Base-by-base conservation (phyloP, 2,888 invertebrate genomes). In the Mechanitis mazaeus region DNA sequence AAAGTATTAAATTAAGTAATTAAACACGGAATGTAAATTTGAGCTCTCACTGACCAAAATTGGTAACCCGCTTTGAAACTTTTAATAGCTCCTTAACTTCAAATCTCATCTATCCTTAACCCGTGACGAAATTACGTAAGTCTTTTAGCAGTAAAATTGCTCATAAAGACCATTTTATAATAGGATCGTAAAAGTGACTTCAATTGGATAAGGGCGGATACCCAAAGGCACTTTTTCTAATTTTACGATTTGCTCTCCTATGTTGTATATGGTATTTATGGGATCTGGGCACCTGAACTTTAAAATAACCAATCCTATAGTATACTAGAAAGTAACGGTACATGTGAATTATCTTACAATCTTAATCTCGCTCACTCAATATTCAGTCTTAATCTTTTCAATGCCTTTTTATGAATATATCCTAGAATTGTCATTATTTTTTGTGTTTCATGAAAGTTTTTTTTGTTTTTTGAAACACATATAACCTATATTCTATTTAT, bases 131-230 rank as follows among this genome's bases (percentile, higher is more conserved):
- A 88, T 89, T 88, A 88, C 88, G 81, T 86, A 85, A 88, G 89
- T 87, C 87, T 83, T 86, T 84, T 81, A 78, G 85, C 87, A 88
- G 88, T 90, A 88, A 90, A 89, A 89, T 77, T 70, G 75, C 75
- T 75, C 83, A 83, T 89, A 89, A 90, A 87, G 87, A 84, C 85
- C 82, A 87, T 88, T 90, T 90, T 89, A 89, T 90, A 90, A 90
- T 88, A 83, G 87, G 83, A 75, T 83, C 85, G 78, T 89, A 88
- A 87, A 87, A 83, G 76, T 78, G 81, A 79, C 79, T 81, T 75
- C 69, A 72, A 71, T 69, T 68, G 76, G 74, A 76, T 77, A 76
- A 76, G 75, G 76, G 74, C 72, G 70, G 67, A 61, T 59, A 68
- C 71, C 77, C 75, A 59, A 66, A 72, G 80, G 76, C 81, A 79